Evolutionary conservation across 2,888 invertebrate genomes (phyloP), one percentile per base, ranked within the genome.

Genomic region (Clepsis dumicolana): DNA sequence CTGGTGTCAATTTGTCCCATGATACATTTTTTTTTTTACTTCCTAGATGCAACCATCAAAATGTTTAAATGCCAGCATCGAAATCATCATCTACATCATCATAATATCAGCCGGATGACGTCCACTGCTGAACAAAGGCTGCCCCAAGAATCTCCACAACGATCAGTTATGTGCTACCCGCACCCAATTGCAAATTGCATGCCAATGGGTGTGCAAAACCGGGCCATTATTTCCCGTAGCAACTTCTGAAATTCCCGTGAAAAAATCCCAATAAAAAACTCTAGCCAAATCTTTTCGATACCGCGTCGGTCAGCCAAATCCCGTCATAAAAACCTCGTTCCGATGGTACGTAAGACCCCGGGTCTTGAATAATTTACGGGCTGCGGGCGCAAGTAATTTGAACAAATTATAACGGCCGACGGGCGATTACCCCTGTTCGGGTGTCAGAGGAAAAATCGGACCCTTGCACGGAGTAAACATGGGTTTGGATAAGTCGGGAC

Each of bases 371-470:
- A 80, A 80, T 80, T 77, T 77, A 78, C 70, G 72, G 72, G 72
- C 75, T 73, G 71, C 68, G 73, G 69, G 64, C 70, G 74, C 65
- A 63, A 72, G 75, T 80, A 83, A 87, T 85, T 84, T 82, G 80
- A 77, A 78, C 83, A 83, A 86, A 86, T 86, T 84, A 84, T 84
- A 82, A 83, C 75, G 77, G 77, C 74, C 73, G 71, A 70, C 73
- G 69, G 72, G 73, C 73, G 78, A 80, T 78, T 77, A 78, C 73
- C 65, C 74, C 62, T 66, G 70, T 61, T 50, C 64, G 60, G 62
- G 70, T 54, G 67, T 62, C 48, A 64, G 65, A 53, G 71, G 69
- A 70, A 71, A 72, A 71, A 64, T 68, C 68, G 68, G 64, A 52
- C 68, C 68, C 68, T 64, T 68, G 64, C 64, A 44, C 64, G 64